A percentile compares a stretch with the other conserved stretches of the same genome.
These are phyloP conservation scores for Heliconius himera DNA, from an alignment of 1,140 invertebrate genomes.

Conservation along the genomic window DNA sequence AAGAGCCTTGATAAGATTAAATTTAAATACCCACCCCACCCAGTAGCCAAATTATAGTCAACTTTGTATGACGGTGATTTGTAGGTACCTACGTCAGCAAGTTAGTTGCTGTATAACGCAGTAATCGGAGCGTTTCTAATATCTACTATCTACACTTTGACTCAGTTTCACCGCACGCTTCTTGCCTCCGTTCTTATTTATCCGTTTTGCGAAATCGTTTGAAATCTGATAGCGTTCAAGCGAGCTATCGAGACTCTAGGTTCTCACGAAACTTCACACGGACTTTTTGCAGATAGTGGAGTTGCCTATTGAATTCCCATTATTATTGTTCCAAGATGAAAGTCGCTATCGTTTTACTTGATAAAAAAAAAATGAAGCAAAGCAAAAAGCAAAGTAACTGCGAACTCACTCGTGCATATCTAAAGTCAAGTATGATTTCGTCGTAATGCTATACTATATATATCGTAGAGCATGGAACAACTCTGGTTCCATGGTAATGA, in stretches of 20 bases:
- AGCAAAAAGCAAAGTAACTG: not conserved
- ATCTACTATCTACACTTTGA: slow-evolving; percentile 80
- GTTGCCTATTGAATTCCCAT: slow-evolving; percentile 70
- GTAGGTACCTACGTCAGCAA: slow-evolving; percentile 35
- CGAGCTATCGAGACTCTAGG: slow-evolving; percentile 59
- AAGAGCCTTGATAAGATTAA: too few relatives aligned
- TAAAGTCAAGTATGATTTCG: slow-evolving; percentile 14
- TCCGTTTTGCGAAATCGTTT: slow-evolving; percentile 81
- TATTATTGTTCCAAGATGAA: slow-evolving; percentile 54
- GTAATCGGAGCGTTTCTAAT: slow-evolving; percentile 82
- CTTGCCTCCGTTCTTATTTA: slow-evolving; percentile 79
- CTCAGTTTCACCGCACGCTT: slow-evolving; percentile 79
- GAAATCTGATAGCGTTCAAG: slow-evolving; percentile 79
- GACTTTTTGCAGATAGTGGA: slow-evolving; percentile 60
- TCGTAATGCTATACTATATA: not conserved
- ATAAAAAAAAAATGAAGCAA: slow-evolving; percentile 29
- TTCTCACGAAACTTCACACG: slow-evolving; percentile 78
- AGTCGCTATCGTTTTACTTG: slow-evolving; percentile 53
- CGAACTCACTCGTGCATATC: slow-evolving; percentile 7
- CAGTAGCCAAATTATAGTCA: not conserved
- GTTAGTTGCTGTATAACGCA: slow-evolving; percentile 54
- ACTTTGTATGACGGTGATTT: not conserved
- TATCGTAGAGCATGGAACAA: too few relatives aligned
- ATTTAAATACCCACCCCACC: too few relatives aligned
- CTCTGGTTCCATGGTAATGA: slow-evolving; percentile 57